Evolutionary conservation across 2,888 invertebrate genomes (phyloP).

Genomic region (Macrosiphum euphorbiae): DNA sequence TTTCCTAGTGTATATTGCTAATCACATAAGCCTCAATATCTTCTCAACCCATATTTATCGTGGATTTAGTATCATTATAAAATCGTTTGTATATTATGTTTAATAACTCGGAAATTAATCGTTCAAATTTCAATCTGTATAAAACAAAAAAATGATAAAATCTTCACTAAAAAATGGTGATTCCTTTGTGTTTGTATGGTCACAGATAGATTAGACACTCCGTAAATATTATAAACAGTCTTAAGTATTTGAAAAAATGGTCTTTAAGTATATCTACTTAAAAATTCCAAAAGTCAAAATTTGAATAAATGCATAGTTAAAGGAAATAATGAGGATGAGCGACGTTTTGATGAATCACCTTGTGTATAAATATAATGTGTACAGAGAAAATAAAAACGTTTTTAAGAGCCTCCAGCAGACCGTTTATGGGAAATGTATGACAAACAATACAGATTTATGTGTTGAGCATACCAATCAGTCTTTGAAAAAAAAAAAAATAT

Average conservation of each 20-base stretch:
- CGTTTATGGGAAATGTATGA: background rate
- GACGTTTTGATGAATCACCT: background rate
- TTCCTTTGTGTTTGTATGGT: too few relatives aligned
- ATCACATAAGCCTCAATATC: background rate
- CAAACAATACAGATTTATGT: constrained; percentile 14
- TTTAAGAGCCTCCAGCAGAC: background rate
- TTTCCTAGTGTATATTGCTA: background rate
- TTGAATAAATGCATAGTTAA: background rate
- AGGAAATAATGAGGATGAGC: background rate
- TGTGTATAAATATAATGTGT: background rate
- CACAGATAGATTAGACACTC: background rate
- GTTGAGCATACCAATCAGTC: constrained; percentile 13
- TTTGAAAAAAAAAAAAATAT: background rate
- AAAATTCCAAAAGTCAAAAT: background rate
- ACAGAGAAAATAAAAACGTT: background rate
- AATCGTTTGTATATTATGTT: background rate
- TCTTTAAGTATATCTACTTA: background rate
- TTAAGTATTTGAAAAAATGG: background rate
- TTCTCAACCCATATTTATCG: background rate
- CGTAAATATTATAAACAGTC: background rate
- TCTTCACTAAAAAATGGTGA: too few relatives aligned
- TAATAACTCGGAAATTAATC: background rate
- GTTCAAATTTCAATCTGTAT: background rate
- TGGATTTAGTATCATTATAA: background rate
- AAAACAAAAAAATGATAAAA: background rate